These are phyloP conservation scores for Henricia sp. DNA, from an alignment of 53 echinoderm and acorn worm species.

Conservation along the genomic window DNA sequence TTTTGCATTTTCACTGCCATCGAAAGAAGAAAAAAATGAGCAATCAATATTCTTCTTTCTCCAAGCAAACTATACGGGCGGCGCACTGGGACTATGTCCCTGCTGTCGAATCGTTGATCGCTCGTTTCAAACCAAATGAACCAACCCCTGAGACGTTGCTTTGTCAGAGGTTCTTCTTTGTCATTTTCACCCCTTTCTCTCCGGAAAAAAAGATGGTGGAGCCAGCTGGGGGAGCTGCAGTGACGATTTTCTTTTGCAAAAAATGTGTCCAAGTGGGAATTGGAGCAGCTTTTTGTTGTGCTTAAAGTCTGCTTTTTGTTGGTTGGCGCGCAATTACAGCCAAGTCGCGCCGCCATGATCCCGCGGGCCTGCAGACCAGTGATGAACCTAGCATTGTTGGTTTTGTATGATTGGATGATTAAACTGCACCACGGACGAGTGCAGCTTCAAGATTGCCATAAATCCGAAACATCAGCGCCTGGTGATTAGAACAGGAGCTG, in stretches of 20 bases:
- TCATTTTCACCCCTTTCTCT: no score
- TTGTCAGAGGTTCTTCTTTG: no score
- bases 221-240: conserved; percentile 16
- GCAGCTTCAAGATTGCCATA: conserved; percentile 32
- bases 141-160: no score
- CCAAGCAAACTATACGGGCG: no score
- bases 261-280: conserved; percentile 3
- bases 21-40: neutral
- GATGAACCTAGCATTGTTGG: neutral
- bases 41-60: conserved; percentile 10
- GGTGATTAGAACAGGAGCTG: neutral
- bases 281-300: neutral
- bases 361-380: neutral
- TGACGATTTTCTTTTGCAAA: conserved; percentile 39
- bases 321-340: conserved; percentile 36
- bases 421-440: conserved; percentile 7
- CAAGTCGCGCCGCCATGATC: conserved; percentile 16
- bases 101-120: no score
- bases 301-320: no score
- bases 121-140: no score
- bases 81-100: no score
- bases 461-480: conserved; percentile 14
- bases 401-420: conserved; percentile 46
- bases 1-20: neutral
- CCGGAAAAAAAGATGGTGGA: no score